Evolutionary conservation across 2,888 invertebrate genomes (phyloP), one percentile per base, ranked within the genome.

Genomic region (Tricholauxania praeusta): DNA sequence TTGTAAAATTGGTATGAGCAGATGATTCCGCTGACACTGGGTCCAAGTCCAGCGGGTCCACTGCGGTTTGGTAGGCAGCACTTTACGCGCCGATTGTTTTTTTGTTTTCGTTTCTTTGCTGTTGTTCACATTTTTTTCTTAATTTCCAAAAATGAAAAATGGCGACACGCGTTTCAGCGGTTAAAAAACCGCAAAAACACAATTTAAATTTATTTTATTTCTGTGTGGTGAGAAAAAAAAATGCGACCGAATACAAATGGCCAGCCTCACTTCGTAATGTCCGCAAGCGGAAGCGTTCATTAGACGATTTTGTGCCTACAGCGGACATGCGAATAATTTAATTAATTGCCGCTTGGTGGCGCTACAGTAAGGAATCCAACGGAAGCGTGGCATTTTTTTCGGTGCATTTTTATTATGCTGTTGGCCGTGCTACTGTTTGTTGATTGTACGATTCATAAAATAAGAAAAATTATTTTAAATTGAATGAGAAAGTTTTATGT

Each of bases 241-340:
- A n/a, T 39, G 22, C 66, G 39, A 55, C 19, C 22, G 28, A 28
- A 28, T 28, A 28, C 39, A 39, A 39, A 19, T 39, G 14, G 15
- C 48, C 47, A 39, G 39, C 60, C 60, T 55, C 17, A 22, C 60
- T 28, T 28, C 22, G 32, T 28, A 10, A 14, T 47, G 10, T n/a
- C 12, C 12, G 39, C 17, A n/a, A 14, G 51, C 15, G 64, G 51
- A 64, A 39, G 17, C 22, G 55, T 6, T 19, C 22, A 2, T 55
- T 47, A 12, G 48, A 17, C 48, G 15, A 48, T 55, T 57, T 55
- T 57, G 55, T 12, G 22, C 55, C 66, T 57, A 55, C 17, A 57
- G 48, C 19, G 57, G 48, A 75, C 78, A 76, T 77, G 75, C 76
- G 73, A 77, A 76, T 78, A 77, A 78, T 77, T 78, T 75, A 78